Base-by-base conservation (phyloP, 2,888 invertebrate genomes). In the Physocephala rufipes region DNA sequence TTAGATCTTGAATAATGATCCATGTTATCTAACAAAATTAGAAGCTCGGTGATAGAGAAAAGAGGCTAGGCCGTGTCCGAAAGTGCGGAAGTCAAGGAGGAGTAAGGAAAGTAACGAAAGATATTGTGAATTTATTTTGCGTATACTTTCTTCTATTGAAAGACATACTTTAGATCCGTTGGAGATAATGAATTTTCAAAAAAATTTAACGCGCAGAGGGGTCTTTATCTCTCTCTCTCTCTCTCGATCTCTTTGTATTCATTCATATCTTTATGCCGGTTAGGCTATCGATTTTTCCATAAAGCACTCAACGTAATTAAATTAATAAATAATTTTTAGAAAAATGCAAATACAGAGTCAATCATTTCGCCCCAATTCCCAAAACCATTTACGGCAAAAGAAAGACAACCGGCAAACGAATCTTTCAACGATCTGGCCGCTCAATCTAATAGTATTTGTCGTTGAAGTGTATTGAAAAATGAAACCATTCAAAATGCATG, bases 401-500 rank as follows among this genome's bases (percentile, higher is more conserved):
- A 49, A 49, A 49, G 19, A 19, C 19, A 4, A 49, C 49, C 4
- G n/a, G n/a, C n/a, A n/a, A n/a, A n/a, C n/a, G n/a, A n/a, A 7
- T 36, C 36, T 36, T 36, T 19, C 49, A n/a, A 19, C 49, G 49
- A 49, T 49, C 49, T 15, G 15, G 16, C 49, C 43, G 47, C 62
- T 45, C 28, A 59, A 59, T 21, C 19, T 45, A 43, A 21, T 45
- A 62, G 51, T 28, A 13, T 9, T 30, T 61, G n/a, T n/a, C n/a
- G n/a, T 26, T 30, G 47, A 47, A 21, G 30, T 58, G 61, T 36
- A 51, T 51, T 62, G 61, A 45, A 62, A 68, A 51, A 49, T 53
- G 68, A 68, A 68, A 62, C 68, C 68, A 68, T 68, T 68, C 51
- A 51, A 68, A 62, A 24, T 68, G 30, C 36, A 30, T 51, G n/a